Base-by-base conservation (phyloP, 1,140 invertebrate species). In the Ganaspis sp. region DNA sequence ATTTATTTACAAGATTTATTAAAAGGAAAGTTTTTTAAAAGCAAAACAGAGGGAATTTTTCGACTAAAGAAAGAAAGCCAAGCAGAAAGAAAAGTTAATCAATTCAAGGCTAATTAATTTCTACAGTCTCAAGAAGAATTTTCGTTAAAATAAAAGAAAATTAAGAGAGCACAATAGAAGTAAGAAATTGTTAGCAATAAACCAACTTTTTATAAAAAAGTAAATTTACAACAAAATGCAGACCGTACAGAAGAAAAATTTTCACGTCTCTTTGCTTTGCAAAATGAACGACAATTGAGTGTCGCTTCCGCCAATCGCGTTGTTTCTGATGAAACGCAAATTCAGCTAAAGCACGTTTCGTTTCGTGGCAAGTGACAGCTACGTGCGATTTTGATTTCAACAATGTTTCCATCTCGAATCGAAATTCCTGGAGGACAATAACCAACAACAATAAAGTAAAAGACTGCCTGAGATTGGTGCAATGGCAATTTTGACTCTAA, bases 211-310 rank as follows among this genome's bases (percentile, higher is more conserved):
- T 34, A 6, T 34, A 34, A 34, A 34, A 6, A 34, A 34, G 6
- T 6, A 34, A 34, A 34, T 3, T 34, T 34, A 34, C 2, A 34
- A 34, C 6, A 34, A 34, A 34, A 34, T 34, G 26, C 58, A 19
- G 29, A 76, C 21, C 37, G 64, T 38, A 69, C 5, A 6, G 49
- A 37, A 11, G 21, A 34, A 34, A 34, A 34, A 34, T 6, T 34
- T 34, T 34, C n/a, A 6, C 6, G 29, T 34, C 29, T 6, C 6
- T 42, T 70, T 54, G 40, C 53, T 37, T 77, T 15, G 4, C 23
- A 5, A 19, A 15, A 15, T n/a, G n/a, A n/a, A n/a, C n/a, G n/a
- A n/a, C n/a, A n/a, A 81, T 79, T 79, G 74, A 83, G 74, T 77
- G 76, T 76, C 74, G 37, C 26, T 71, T 79, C 76, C 19, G 75